A percentile compares a stretch with the other conserved stretches of the same genome.
Conservation (phyloP, 1,140 invertebrate genomes). For the Acyrthosiphon pisum region DNA sequence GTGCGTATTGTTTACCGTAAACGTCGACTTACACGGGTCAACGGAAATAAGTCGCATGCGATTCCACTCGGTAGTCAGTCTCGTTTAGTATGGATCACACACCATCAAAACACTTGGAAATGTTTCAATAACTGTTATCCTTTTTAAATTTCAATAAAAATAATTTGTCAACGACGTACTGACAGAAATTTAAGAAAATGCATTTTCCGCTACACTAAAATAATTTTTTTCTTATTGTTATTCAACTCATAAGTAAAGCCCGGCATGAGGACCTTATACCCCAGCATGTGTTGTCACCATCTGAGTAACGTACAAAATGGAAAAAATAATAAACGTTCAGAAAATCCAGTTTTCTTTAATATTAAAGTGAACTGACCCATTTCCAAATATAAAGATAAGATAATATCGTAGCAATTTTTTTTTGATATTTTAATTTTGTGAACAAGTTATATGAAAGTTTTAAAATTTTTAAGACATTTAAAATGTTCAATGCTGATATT, state of each 20-base stretch:
- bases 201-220: neutral
- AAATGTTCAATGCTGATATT: too few relatives aligned
- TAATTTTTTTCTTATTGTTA: neutral
- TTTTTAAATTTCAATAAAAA: neutral
- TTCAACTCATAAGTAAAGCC: neutral
- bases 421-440: too few relatives aligned
- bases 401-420: too few relatives aligned
- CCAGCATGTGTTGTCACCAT: too few relatives aligned
- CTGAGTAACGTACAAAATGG: too few relatives aligned
- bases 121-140: neutral
- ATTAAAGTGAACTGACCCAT: too few relatives aligned
- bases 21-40: slow-evolving; percentile 20
- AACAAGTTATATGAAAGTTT: too few relatives aligned
- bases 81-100: neutral
- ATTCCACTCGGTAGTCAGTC: neutral
- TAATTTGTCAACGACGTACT: neutral
- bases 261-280: too few relatives aligned
- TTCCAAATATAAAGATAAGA: too few relatives aligned
- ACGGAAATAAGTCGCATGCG: neutral
- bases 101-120: neutral
- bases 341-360: too few relatives aligned
- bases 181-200: neutral
- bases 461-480: too few relatives aligned
- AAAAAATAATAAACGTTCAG: too few relatives aligned
- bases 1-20: slow-evolving; percentile 1